Evolutionary conservation across 1,140 invertebrate species (phyloP).

Genomic region (Eupeodes corollae): DNA sequence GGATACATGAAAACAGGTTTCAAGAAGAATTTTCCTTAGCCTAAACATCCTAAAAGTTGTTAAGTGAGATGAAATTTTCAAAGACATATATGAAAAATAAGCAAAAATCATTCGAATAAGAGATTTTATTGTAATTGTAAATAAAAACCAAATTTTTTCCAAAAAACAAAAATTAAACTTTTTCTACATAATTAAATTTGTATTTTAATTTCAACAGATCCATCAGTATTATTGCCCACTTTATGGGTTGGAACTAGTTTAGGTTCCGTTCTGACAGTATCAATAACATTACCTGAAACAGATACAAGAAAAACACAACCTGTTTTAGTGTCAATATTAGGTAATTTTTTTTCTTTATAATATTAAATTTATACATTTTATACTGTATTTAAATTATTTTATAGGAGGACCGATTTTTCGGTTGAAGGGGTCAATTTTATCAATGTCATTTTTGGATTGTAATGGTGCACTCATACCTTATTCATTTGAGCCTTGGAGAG

Average conservation of each 20-base stretch:
- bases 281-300: constrained; percentile 70
- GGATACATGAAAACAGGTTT: too few species aligned
- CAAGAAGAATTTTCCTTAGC: too few species aligned
- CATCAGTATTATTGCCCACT: constrained; percentile 51
- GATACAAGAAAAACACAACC: constrained; percentile 77
- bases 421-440: constrained; percentile 84
- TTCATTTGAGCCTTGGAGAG: constrained; percentile 77
- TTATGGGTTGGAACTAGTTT: constrained; percentile 93
- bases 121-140: too few species aligned
- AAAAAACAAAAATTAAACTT: not conserved
- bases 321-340: constrained; percentile 79
- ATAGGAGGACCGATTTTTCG: constrained; percentile 84
- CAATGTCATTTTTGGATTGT: constrained; percentile 91
- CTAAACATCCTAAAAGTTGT: too few species aligned
- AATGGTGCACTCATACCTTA: constrained; percentile 77
- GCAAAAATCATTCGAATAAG: too few species aligned
- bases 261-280: constrained; percentile 86
- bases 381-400: constrained; percentile 4
- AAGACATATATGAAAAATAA: too few species aligned
- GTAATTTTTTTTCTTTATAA: constrained; percentile 46
- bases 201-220: constrained; percentile 14
- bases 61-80: too few species aligned
- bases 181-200: constrained; percentile 6
- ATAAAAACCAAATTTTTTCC: too few species aligned
- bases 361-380: not conserved